Evolutionary conservation across 2,888 invertebrate species (phyloP).

Genomic region (Caenorhabditis plicata): DNA sequence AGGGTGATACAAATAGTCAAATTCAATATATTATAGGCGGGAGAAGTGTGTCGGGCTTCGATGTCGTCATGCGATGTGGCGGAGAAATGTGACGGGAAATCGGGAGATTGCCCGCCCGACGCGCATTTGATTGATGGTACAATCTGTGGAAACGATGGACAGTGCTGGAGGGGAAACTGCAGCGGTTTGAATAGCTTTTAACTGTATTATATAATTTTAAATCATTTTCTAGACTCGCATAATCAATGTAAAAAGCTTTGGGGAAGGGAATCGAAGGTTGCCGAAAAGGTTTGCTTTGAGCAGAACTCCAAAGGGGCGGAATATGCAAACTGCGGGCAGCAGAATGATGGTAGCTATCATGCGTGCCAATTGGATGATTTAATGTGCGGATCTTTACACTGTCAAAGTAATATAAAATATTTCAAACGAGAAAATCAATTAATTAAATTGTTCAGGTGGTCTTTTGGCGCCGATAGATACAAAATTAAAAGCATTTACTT

Average conservation of each 20-base stretch:
- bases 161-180: conserved; percentile 65
- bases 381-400: conserved; percentile 90
- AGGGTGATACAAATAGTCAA: neutral
- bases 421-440: too few relatives aligned
- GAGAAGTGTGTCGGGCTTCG: conserved; percentile 82
- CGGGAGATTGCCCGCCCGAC: conserved; percentile 83
- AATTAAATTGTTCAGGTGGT: conserved; percentile 73
- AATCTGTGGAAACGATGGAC: conserved; percentile 74
- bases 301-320: conserved; percentile 92
- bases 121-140: conserved; percentile 89
- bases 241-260: conserved; percentile 89
- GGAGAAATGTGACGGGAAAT: conserved; percentile 83
- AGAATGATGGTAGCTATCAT: conserved; percentile 33
- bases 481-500: conserved; percentile 79
- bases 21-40: conserved; percentile 68
- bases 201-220: neutral
- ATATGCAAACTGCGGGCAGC: conserved; percentile 86
- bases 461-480: conserved; percentile 76
- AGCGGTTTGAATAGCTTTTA: conserved; percentile 11
- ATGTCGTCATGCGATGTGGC: conserved; percentile 82
- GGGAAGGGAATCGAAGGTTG: conserved; percentile 78
- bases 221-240: conserved; percentile 73
- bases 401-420: conserved; percentile 70
- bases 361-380: conserved; percentile 72
- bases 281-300: conserved; percentile 85